These are phyloP conservation scores for Andrena marginata DNA, from an alignment of 2,888 invertebrate species.

Conservation along the genomic window DNA sequence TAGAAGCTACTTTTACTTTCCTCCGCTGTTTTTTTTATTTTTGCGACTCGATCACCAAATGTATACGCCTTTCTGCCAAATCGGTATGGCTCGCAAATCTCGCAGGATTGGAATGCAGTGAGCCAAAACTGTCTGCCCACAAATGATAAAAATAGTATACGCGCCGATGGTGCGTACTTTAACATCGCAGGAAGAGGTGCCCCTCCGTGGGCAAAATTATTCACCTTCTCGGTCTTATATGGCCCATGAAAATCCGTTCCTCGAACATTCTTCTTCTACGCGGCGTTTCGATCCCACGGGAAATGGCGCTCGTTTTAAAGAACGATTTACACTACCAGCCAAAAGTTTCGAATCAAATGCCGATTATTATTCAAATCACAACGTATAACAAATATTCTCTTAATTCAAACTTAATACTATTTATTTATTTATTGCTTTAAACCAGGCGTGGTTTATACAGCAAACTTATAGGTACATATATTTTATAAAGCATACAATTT, in stretches of 20 bases:
- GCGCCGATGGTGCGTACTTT: constrained; percentile 35
- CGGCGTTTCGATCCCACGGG: neutral
- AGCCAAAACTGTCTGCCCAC: constrained; percentile 53
- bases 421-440: no score
- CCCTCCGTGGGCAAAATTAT: constrained; percentile 20
- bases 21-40: neutral
- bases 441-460: no score
- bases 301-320: neutral
- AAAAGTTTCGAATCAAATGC: no score
- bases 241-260: neutral
- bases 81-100: constrained; percentile 49
- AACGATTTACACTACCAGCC: no score
- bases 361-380: no score
- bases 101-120: constrained; percentile 48
- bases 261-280: neutral
- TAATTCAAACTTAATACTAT: no score
- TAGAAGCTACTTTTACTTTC: neutral
- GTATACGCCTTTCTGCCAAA: constrained; percentile 27
- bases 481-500: no score
- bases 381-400: no score
- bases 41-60: constrained; percentile 26
- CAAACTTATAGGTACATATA: no score
- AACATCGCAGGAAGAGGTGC: constrained; percentile 20
- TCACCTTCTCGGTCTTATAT: constrained; percentile 13
- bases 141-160: constrained; percentile 55